Evolutionary conservation across 1,140 invertebrate genomes (phyloP), one percentile per base, ranked within the genome.

Genomic region (Homalodisca vitripennis): DNA sequence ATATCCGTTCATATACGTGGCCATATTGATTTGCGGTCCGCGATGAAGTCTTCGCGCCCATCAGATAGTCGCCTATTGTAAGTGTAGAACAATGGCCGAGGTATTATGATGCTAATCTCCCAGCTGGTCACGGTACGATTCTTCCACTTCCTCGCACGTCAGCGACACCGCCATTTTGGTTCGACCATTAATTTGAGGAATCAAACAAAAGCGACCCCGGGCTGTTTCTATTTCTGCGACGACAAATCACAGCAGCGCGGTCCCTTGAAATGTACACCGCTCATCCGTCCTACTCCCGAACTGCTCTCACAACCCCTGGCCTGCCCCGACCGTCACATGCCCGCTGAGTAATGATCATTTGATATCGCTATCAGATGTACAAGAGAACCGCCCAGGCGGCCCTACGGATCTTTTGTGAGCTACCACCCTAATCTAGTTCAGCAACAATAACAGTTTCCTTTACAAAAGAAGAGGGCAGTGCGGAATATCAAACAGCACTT

Each of bases 21-120:
- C 55, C 55, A 60, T 60, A 60, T 60, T 60, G 55, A 60, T 60
- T 60, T 60, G 55, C 55, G 55, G 55, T 13, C 48, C 14, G 55
- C 22, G 55, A 60, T 60, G 55, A 60, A 60, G 55, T 22, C 55
- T 60, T 60, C 55, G 27, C 48, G 55, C 3, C 55, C 55, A 60
- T 60, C 55, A 60, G 55, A 60, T 60, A 60, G 22, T 41, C 55
- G 55, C 10, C 55, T 26, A 60, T 60, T 60, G 55, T 60, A 29
- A 60, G 55, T 60, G 3, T 24, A 60, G 55, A 60, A 60, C 55
- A 60, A 60, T 60, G 55, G 55, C 10, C 14, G 55, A 30, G 24
- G 24, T 26, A 60, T 60, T 60, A 30, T 60, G 55, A 60, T 60
- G 55, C 55, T 60, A 60, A 60, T 60, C 55, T 60, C 12, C n/a